phyloP scores from a whole-genome alignment of 2,888 invertebrate genomes.

The Macrophya annulata region DNA sequence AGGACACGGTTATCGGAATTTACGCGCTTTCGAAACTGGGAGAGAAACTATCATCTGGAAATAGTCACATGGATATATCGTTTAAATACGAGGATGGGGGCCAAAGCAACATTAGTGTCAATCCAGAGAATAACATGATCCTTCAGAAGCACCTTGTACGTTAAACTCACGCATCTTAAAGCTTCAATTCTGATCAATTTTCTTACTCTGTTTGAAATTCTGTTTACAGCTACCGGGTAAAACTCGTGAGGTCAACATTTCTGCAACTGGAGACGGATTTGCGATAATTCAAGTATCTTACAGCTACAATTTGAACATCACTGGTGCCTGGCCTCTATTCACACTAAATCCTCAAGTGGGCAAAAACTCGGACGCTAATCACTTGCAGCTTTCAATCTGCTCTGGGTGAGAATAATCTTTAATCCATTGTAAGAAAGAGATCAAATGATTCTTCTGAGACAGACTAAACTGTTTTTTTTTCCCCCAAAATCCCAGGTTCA shows the following conservation, averaged over 20 bases:
- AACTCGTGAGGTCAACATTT: slow-evolving; percentile 85
- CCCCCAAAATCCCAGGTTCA: slow-evolving; percentile 81
- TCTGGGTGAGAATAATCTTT: slow-evolving; percentile 82
- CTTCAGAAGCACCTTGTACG: slow-evolving; percentile 90
- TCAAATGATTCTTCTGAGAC: background rate
- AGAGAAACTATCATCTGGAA: slow-evolving; percentile 81
- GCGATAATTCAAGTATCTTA: slow-evolving; percentile 90
- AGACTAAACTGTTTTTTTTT: background rate
- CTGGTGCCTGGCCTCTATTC: slow-evolving; percentile 93
- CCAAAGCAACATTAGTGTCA: slow-evolving; percentile 85
- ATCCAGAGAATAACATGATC: slow-evolving; percentile 89
- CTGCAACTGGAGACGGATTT: slow-evolving; percentile 91
- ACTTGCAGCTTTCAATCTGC: slow-evolving; percentile 92
- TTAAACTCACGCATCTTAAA: slow-evolving; percentile 65
- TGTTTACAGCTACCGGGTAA: slow-evolving; percentile 83
- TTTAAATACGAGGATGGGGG: slow-evolving; percentile 82
- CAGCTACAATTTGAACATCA: slow-evolving; percentile 91
- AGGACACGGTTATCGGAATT: slow-evolving; percentile 89
- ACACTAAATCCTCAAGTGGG: slow-evolving; percentile 93
- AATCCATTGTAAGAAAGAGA: background rate
- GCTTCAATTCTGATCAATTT: slow-evolving; percentile 80
- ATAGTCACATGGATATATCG: slow-evolving; percentile 81
- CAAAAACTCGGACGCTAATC: slow-evolving; percentile 88
- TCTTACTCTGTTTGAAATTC: background rate
- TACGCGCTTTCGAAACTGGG: slow-evolving; percentile 87